Percentiles rank a stretch among this genome's conserved stretches.
These are phyloP conservation scores for Pardosa pseudoannulata DNA, from an alignment of 2,888 invertebrate species.

Conservation along the genomic window DNA sequence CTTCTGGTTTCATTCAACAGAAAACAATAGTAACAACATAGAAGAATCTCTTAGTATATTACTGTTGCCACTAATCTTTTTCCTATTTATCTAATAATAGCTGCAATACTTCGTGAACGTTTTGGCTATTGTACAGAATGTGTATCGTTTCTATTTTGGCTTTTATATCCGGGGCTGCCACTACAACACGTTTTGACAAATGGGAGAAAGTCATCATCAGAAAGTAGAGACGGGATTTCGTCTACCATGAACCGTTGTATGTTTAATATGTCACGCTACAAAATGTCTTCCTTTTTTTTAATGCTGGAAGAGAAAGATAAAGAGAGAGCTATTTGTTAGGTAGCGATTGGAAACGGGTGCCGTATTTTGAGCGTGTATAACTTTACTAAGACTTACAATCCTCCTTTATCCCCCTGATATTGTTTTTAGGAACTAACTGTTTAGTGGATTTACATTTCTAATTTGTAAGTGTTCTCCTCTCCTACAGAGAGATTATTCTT, in stretches of 20 bases:
- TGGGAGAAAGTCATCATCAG: background rate
- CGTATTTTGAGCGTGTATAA: too few relatives aligned
- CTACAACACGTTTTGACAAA: background rate
- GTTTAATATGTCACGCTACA: conserved; percentile 3
- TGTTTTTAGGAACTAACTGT: too few relatives aligned
- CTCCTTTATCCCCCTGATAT: too few relatives aligned
- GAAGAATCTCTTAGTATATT: too few relatives aligned
- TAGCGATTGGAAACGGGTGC: background rate
- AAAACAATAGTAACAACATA: too few relatives aligned
- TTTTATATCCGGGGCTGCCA: background rate
- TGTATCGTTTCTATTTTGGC: background rate
- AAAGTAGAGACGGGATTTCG: background rate
- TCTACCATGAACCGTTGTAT: background rate
- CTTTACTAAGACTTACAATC: too few relatives aligned
- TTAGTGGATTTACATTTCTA: too few relatives aligned
- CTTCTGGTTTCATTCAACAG: too few relatives aligned
- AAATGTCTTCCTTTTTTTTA: too few relatives aligned
- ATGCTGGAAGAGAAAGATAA: background rate
- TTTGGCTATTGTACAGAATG: conserved; percentile 13
- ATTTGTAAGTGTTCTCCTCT: too few relatives aligned
- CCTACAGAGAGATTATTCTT: too few relatives aligned
- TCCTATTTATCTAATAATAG: conserved; percentile 12
- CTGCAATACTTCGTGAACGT: background rate
- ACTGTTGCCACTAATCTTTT: background rate
- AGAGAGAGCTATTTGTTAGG: background rate